Evolutionary conservation across 2,888 invertebrate species (phyloP).

Genomic region (Helleia helle): DNA sequence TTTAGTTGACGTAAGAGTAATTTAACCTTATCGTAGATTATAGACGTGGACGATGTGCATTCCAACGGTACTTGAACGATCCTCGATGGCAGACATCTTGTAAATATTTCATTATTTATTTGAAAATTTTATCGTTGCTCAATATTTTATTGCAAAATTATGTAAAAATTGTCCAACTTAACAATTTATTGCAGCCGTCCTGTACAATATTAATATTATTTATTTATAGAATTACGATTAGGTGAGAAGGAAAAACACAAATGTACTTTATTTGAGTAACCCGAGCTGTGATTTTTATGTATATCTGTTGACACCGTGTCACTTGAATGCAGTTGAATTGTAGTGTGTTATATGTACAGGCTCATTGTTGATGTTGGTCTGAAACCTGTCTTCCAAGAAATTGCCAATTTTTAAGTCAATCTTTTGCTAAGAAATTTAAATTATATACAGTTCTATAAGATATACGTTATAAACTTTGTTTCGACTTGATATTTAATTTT

Average conservation of each 20-base stretch:
- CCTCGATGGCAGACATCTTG: conserved; percentile 23
- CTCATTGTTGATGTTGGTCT: conserved; percentile 27
- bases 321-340: conserved; percentile 13
- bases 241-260: conserved; percentile 59
- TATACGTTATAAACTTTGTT: too few species aligned
- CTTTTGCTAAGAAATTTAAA: neutral
- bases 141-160: conserved; percentile 26
- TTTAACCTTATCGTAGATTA: conserved; percentile 49
- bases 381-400: conserved; percentile 34
- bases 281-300: conserved; percentile 73
- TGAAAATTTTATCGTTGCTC: conserved; percentile 26
- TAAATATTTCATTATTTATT: conserved; percentile 32
- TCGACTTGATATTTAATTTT: too few species aligned
- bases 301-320: conserved; percentile 37
- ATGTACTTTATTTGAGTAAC: conserved; percentile 65
- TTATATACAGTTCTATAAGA: too few species aligned
- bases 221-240: conserved; percentile 63
- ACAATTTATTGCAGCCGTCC: conserved; percentile 47
- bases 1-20: conserved; percentile 53
- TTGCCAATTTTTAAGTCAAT: neutral
- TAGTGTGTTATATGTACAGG: conserved; percentile 14
- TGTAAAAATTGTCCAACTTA: conserved; percentile 39
- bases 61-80: conserved; percentile 17
- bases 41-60: conserved; percentile 47
- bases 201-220: conserved; percentile 69